Evolutionary conservation across 1,140 invertebrate genomes (phyloP), one percentile per base, ranked within the genome.

Genomic region (Solenopsis fugax): DNA sequence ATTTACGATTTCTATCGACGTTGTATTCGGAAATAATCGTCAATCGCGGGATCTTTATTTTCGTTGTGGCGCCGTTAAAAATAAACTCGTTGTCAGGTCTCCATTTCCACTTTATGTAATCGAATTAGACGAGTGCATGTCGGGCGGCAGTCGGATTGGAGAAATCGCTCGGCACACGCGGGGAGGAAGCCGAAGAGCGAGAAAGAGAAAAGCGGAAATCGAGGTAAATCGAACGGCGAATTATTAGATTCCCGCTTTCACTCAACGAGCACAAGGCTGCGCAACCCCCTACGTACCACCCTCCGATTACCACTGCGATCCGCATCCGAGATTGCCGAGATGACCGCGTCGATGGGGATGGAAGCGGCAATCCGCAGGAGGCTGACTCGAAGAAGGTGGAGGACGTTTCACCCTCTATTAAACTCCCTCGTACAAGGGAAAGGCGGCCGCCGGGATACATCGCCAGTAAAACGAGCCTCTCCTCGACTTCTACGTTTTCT

Each of bases 331-430:
- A 91, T 91, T 86, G 87, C 78, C 67, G 85, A 88, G 89, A 91
- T 91, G 89, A 91, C 91, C 87, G 64, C 82, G 73, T 64, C 78
- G 90, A 80, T 41, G 87, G 78, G 90, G 84, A 85, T 76, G 84
- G 62, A 87, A 76, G 34, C 71, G 78, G 73, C 88, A 85, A 89
- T 85, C 78, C 84, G 73, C 60, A 78, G 81, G 88, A 88, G 86
- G 76, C 77, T 65, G 89, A 88, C 73, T 75, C 86, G 86, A 80
- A 91, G 90, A 92, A 93, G 89, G 89, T 90, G 91, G 91, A 93
- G 93, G 92, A 92, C 89, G 93, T 95, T 95, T 95, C 94, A 95
- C 94, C 94, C 95, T 95, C 94, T 95, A 95, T 95, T 95, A 95
- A 95, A 95, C 93, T 93, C 92, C 93, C 93, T 92, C 90, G 93